Conservation (phyloP, 1,140 invertebrate species). For the Drosophila sechellia region DNA sequence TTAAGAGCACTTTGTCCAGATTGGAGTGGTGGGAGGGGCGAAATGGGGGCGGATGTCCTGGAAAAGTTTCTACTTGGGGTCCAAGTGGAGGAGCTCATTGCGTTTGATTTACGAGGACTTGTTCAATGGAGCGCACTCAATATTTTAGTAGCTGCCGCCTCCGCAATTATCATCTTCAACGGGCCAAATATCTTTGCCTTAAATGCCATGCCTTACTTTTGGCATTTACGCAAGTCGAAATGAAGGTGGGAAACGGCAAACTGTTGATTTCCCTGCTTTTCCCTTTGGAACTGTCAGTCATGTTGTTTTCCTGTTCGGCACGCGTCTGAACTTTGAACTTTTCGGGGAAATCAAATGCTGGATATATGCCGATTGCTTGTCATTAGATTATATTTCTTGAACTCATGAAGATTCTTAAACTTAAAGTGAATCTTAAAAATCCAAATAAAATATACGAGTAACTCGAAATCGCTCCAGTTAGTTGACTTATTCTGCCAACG, state of each 20-base stretch:
- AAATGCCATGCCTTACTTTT: constrained; percentile 35
- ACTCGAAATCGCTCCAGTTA: background rate
- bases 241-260: constrained; percentile 52
- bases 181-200: constrained; percentile 29
- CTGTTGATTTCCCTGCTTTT: constrained; percentile 69
- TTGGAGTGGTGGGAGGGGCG: constrained; percentile 18
- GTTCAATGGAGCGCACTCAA: constrained; percentile 59
- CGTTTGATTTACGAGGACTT: constrained; percentile 63
- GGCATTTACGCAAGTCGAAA: constrained; percentile 28
- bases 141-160: constrained; percentile 48
- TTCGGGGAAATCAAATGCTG: constrained; percentile 24
- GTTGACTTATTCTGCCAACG: background rate
- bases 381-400: constrained; percentile 12
- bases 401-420: too few species aligned
- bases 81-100: constrained; percentile 27
- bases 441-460: background rate
- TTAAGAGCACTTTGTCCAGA: constrained; percentile 62
- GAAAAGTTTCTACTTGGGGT: constrained; percentile 7
- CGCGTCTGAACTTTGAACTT: constrained; percentile 78
- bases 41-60: constrained; percentile 32
- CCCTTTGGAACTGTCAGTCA: constrained; percentile 42
- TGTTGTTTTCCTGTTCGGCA: constrained; percentile 34
- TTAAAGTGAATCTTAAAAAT: background rate
- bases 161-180: constrained; percentile 62
- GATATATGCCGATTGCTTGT: constrained; percentile 38